phyloP scores from a whole-genome alignment of 2,113 vertebrate genomes.

The Corynorhinus townsendii region DNA sequence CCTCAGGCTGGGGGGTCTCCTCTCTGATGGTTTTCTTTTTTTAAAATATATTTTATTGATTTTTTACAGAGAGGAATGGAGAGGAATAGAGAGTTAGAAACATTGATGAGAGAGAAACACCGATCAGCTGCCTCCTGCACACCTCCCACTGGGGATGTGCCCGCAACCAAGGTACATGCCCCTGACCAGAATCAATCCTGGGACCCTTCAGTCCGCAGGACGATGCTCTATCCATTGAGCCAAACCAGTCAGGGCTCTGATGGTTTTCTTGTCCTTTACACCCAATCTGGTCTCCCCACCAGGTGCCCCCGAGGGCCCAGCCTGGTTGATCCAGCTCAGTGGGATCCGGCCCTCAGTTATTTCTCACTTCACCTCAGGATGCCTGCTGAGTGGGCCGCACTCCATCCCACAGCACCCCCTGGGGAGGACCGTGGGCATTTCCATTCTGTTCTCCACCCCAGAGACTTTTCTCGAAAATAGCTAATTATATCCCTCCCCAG shows the following conservation, averaged over 20 bases:
- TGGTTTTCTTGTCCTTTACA: not conserved
- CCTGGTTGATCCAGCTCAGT: no score
- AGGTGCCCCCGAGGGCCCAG: not conserved
- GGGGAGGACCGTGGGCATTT: not conserved
- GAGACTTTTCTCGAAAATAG: constrained; percentile 11
- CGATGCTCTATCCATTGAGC: no score
- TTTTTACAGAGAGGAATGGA: no score
- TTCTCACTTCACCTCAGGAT: not conserved
- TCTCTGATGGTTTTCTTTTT: not conserved
- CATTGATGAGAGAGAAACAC: no score
- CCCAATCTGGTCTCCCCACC: not conserved
- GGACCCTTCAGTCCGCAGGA: no score
- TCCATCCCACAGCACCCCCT: not conserved
- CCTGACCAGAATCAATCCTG: no score
- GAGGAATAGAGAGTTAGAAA: no score
- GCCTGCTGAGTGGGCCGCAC: not conserved
- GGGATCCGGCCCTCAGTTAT: not conserved
- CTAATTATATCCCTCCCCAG: not conserved
- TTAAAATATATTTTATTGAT: no score
- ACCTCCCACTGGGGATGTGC: no score
- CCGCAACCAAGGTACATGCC: no score
- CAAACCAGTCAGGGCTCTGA: not conserved
- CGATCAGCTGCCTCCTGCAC: no score
- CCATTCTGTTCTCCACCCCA: not conserved
- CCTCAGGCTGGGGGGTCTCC: not conserved